Conservation (phyloP, 2,113 vertebrate species). For the Peromyscus californicus region DNA sequence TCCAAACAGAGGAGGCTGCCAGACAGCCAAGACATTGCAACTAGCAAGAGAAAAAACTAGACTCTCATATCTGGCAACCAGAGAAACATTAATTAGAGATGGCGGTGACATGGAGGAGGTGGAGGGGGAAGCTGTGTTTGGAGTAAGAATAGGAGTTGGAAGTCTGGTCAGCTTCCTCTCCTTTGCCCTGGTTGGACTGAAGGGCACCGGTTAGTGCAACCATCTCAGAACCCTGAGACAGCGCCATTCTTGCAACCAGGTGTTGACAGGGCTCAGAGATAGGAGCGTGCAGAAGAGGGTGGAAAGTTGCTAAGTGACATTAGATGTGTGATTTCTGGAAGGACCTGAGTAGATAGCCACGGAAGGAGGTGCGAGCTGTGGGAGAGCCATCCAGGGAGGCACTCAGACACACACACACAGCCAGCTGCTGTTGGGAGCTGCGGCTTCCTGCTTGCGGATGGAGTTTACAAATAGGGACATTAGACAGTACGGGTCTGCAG, state of each 20-base stretch:
- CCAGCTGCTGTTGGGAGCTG: fast-evolving
- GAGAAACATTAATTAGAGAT: neutral
- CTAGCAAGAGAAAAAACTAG: neutral
- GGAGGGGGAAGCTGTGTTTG: neutral
- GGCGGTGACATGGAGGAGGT: neutral
- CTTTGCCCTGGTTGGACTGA: neutral
- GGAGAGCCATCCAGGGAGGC: neutral
- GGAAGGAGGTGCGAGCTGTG: neutral
- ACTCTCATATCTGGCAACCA: neutral
- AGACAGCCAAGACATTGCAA: neutral
- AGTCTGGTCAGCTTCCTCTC: neutral
- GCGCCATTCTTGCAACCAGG: neutral
- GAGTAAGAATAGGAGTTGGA: neutral
- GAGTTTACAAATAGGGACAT: neutral
- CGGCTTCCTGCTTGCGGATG: neutral
- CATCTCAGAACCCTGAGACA: neutral
- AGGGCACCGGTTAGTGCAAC: fast-evolving
- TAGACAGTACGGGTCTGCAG: too few species aligned
- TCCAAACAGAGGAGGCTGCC: neutral
- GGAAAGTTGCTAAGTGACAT: neutral
- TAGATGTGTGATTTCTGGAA: neutral
- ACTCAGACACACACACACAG: fast-evolving
- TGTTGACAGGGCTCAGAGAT: neutral
- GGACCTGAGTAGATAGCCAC: neutral
- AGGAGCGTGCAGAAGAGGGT: neutral